Conservation (phyloP, 2,113 vertebrate species). For the Pomatostomus ruficeps region DNA sequence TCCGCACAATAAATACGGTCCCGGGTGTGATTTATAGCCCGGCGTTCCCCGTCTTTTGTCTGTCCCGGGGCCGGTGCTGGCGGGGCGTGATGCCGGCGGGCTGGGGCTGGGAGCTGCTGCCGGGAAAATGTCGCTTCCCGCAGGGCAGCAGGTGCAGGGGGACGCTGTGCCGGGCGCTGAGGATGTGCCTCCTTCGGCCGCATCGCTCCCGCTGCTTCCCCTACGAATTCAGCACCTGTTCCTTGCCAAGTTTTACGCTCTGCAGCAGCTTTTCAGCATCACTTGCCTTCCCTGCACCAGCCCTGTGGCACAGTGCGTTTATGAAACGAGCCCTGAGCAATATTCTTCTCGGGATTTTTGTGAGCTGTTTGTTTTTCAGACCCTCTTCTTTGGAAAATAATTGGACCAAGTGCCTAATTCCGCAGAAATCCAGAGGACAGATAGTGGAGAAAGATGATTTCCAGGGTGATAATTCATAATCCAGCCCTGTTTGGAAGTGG, state of each 20-base stretch:
- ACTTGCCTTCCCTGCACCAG: background rate
- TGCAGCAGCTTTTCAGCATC: background rate
- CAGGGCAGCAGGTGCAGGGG: background rate
- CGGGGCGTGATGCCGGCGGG: background rate
- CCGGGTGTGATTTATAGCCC: background rate
- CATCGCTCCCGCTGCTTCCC: background rate
- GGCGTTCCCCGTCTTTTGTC: background rate
- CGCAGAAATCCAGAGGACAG: background rate
- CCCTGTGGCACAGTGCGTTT: fast-evolving
- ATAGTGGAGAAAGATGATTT: background rate
- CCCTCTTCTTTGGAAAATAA: background rate
- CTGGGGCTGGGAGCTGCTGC: background rate
- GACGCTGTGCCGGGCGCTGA: background rate
- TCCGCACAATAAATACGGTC: fast-evolving
- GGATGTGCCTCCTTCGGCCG: background rate
- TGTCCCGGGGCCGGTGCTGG: background rate
- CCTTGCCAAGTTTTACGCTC: background rate
- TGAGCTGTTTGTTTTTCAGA: background rate
- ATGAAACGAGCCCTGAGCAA: fast-evolving
- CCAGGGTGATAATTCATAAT: background rate
- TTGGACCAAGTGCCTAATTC: background rate
- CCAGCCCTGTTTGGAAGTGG: background rate
- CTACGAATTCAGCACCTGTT: background rate
- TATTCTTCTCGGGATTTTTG: background rate
- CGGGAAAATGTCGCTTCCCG: background rate